phyloP scores from a whole-genome alignment of 2,888 invertebrate species.

The Idaea straminata region DNA sequence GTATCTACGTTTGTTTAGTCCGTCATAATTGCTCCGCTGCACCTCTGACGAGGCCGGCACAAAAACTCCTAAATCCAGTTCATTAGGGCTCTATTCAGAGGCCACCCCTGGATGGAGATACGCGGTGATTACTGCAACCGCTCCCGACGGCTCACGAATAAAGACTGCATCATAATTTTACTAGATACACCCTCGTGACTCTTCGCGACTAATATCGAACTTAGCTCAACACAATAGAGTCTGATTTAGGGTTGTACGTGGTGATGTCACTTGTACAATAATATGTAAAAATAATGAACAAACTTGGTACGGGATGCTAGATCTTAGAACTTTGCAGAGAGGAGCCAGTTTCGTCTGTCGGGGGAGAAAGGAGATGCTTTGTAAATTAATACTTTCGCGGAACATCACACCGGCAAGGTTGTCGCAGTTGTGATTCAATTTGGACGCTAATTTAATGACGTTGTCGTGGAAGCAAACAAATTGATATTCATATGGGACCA shows the following conservation, averaged over 20 bases:
- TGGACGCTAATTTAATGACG: conserved; percentile 80
- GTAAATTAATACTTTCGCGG: conserved; percentile 79
- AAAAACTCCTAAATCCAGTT: conserved; percentile 81
- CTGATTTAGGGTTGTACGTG: conserved; percentile 46
- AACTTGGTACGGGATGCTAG: conserved; percentile 60
- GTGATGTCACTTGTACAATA: conserved; percentile 77
- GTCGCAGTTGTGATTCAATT: conserved; percentile 80
- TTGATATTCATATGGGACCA: conserved; percentile 80
- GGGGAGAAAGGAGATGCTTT: conserved; percentile 64
- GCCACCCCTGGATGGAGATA: conserved; percentile 79
- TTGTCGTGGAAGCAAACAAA: conserved; percentile 73
- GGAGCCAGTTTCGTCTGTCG: conserved; percentile 51
- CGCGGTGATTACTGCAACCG: conserved; percentile 81
- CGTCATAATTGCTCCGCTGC: conserved; percentile 76
- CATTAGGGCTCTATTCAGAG: conserved; percentile 79
- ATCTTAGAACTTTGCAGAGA: conserved; percentile 46
- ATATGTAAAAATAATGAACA: conserved; percentile 81
- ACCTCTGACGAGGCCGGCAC: conserved; percentile 77
- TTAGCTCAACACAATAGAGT: conserved; percentile 56
- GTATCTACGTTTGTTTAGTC: conserved; percentile 69
- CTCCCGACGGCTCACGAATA: conserved; percentile 80
- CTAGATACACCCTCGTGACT: conserved; percentile 70
- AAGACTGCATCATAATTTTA: conserved; percentile 81
- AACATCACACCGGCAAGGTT: conserved; percentile 74
- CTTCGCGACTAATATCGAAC: conserved; percentile 53